phyloP scores from a whole-genome alignment of 2,888 invertebrate species.

The Ommatoiulus sabulosus region DNA sequence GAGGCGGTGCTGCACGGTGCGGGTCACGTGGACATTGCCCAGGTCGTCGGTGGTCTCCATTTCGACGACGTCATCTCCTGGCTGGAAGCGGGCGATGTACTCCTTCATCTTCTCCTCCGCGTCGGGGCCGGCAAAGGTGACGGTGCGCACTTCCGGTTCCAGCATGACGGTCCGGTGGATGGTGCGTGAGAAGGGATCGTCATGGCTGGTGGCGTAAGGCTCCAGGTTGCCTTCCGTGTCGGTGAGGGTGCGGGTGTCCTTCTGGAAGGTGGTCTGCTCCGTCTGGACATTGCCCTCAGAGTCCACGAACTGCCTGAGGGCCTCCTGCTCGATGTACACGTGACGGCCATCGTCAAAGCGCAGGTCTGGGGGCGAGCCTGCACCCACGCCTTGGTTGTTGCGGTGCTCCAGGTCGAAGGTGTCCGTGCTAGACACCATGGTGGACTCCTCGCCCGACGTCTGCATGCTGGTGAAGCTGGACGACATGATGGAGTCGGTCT shows the following conservation, averaged over 20 bases:
- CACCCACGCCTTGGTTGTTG: background rate
- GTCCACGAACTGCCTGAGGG: conserved; percentile 58
- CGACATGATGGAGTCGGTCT: conserved; percentile 86
- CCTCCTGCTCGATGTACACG: conserved; percentile 54
- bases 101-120: conserved; percentile 71
- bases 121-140: conserved; percentile 72
- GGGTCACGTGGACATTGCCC: conserved; percentile 72
- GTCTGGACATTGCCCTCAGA: conserved; percentile 60
- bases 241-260: background rate
- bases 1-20: conserved; percentile 70
- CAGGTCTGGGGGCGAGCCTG: background rate
- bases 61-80: conserved; percentile 71
- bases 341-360: conserved; percentile 38
- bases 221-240: conserved; percentile 57
- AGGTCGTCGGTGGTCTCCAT: conserved; percentile 70
- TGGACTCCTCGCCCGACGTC: conserved; percentile 75
- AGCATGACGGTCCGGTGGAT: conserved; percentile 70
- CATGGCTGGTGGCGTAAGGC: background rate
- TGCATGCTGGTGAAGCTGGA: conserved; percentile 82
- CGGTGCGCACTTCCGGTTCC: conserved; percentile 71
- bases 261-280: background rate
- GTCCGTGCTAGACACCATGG: conserved; percentile 83
- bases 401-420: conserved; percentile 72
- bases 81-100: conserved; percentile 71
- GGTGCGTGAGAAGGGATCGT: conserved; percentile 68